Conservation (phyloP, 2,113 vertebrate genomes). For the Cricetomys ansorgei region DNA sequence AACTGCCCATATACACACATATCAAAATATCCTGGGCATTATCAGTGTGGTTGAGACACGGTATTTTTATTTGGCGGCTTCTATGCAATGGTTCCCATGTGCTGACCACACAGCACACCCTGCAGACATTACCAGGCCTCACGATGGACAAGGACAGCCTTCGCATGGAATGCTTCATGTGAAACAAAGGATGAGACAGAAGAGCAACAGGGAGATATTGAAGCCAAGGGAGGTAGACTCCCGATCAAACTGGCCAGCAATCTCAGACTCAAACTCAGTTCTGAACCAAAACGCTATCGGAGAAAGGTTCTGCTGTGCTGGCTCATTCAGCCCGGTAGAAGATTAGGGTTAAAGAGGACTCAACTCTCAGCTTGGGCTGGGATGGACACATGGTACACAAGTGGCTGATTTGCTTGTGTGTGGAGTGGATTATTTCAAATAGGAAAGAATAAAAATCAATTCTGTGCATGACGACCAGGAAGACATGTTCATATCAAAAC, state of each 20-base stretch:
- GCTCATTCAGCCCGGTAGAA: not conserved
- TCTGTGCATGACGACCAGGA: not conserved
- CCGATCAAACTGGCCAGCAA: not conserved
- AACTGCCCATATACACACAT: not conserved
- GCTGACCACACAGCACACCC: slow-evolving; percentile 37
- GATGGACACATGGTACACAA: not conserved
- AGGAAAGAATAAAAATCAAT: not conserved
- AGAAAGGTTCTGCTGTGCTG: not conserved
- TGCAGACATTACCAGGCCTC: not conserved
- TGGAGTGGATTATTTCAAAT: not conserved
- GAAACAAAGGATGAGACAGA: not conserved
- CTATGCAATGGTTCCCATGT: slow-evolving; percentile 19
- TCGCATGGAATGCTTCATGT: not conserved
- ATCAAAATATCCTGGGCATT: not conserved
- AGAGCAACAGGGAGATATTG: not conserved
- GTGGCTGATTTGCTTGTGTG: not conserved
- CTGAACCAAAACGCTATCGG: not conserved
- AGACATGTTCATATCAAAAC: not conserved
- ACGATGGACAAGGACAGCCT: not conserved
- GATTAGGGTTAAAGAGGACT: not conserved
- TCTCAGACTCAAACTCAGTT: not conserved
- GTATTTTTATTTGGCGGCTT: not conserved
- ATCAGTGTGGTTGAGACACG: slow-evolving; percentile 15
- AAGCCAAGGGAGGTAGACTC: not conserved
- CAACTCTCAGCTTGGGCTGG: not conserved